Percentiles rank a stretch among this genome's conserved stretches.
Evolutionary conservation across 2,888 invertebrate species (phyloP).

Genomic region (Crepidodera aurea): DNA sequence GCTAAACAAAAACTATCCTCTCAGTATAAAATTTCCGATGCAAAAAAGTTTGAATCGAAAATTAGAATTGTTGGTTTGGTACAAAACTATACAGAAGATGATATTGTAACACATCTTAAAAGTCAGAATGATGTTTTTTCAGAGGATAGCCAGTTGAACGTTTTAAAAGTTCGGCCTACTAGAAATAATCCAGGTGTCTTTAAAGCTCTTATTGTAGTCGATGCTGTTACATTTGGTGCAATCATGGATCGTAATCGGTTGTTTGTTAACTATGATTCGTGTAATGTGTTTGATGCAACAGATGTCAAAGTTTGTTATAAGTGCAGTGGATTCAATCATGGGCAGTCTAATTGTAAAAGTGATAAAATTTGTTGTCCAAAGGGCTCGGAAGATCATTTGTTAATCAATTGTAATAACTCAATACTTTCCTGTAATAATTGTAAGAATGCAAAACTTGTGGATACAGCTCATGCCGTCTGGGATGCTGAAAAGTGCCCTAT

Average conservation of each 20-base stretch:
- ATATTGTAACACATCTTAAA: constrained; percentile 1
- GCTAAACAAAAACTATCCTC: constrained; percentile 12
- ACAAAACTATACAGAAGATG: constrained; percentile 12
- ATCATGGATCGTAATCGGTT: constrained; percentile 1
- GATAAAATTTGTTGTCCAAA: not conserved
- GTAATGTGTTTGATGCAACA: constrained; percentile 14
- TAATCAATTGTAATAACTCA: constrained; percentile 4
- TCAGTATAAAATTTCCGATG: constrained; percentile 13
- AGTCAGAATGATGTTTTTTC: constrained; percentile 19
- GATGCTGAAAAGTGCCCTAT: constrained; percentile 3
- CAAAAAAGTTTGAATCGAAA: constrained; percentile 4
- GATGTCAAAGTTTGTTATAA: not conserved
- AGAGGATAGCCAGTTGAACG: not conserved
- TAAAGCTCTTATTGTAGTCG: constrained; percentile 12
- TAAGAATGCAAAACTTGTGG: constrained; percentile 4
- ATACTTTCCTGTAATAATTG: constrained; percentile 3
- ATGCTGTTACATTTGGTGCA: constrained; percentile 6
- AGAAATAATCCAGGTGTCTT: no score
- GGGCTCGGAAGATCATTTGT: not conserved
- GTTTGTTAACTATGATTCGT: constrained; percentile 19
- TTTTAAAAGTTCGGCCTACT: constrained; percentile 12
- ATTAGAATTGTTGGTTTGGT: constrained; percentile 22
- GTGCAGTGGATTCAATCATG: constrained; percentile 16
- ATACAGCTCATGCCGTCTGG: constrained; percentile 2
- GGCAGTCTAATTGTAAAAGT: not conserved